Conservation (phyloP, 1,140 invertebrate species). For the Rhizoglyphus robini region DNA sequence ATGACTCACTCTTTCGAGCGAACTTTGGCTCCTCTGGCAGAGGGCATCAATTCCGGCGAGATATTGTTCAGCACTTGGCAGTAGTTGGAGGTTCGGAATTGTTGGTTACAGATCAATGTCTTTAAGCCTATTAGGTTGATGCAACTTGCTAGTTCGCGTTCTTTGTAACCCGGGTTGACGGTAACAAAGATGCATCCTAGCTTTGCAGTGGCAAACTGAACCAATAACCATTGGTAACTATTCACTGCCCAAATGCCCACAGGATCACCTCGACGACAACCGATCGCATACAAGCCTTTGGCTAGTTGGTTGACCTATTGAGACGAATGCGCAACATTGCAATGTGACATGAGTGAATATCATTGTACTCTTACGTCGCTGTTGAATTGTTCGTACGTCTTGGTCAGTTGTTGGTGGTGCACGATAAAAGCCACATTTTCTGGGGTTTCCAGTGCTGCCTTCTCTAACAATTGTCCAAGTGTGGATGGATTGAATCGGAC, state of each 20-base stretch:
- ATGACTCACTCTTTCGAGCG: neutral
- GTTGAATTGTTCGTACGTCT: constrained; percentile 49
- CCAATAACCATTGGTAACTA: constrained; percentile 61
- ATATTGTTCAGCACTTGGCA: constrained; percentile 4
- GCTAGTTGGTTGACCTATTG: constrained; percentile 58
- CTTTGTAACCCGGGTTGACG: constrained; percentile 35
- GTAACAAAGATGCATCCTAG: constrained; percentile 44
- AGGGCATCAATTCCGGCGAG: neutral
- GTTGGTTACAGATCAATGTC: constrained; percentile 9
- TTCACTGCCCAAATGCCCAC: constrained; percentile 83
- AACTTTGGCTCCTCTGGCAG: neutral
- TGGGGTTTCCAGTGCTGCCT: neutral
- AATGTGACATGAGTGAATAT: neutral
- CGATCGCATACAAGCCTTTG: constrained; percentile 57
- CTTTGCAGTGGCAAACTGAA: constrained; percentile 58
- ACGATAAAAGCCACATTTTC: constrained; percentile 46
- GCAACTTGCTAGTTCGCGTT: constrained; percentile 34
- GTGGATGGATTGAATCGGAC: neutral
- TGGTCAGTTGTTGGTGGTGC: constrained; percentile 42
- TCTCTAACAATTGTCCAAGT: constrained; percentile 7
- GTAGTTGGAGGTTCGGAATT: constrained; percentile 5
- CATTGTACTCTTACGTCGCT: constrained; percentile 42
- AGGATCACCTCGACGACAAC: constrained; percentile 61
- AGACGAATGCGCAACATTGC: neutral
- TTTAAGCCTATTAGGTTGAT: constrained; percentile 2